Evolutionary conservation across 2,797 vertebrate species (phyloP).

Genomic region (Lycodopsis pacificus): DNA sequence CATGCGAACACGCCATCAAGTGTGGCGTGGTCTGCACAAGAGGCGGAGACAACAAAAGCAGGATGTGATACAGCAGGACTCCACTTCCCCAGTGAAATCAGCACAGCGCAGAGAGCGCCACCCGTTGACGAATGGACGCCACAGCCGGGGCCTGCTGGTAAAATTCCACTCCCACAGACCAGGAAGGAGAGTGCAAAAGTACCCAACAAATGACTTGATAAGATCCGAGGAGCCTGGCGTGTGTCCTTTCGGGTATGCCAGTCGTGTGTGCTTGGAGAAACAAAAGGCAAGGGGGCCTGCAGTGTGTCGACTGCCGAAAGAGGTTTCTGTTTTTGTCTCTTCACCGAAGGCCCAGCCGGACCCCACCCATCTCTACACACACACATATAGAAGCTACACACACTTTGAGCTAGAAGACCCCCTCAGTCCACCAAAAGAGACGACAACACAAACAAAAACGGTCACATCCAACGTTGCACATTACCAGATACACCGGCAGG

Average conservation of each 20-base stretch:
- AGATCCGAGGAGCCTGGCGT: constrained; percentile 38
- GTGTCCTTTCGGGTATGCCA: constrained; percentile 31
- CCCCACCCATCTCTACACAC: constrained; percentile 60
- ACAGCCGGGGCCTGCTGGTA: constrained; percentile 63
- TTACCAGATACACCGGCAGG: accelerated
- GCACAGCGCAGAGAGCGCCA: constrained; percentile 62
- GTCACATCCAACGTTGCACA: background rate
- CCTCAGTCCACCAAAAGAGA: background rate
- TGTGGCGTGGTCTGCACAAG: constrained; percentile 65
- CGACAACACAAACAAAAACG: background rate
- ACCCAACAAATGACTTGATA: constrained; percentile 48
- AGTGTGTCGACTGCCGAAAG: background rate
- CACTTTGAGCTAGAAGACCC: background rate
- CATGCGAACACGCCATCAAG: constrained; percentile 46
- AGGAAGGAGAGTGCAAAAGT: constrained; percentile 47
- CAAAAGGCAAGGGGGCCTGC: background rate
- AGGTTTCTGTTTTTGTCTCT: background rate
- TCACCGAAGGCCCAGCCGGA: constrained; percentile 25
- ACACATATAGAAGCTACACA: background rate
- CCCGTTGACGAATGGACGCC: constrained; percentile 33
- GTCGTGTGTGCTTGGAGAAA: constrained; percentile 8
- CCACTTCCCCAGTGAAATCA: constrained; percentile 53
- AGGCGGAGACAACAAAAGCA: constrained; percentile 76
- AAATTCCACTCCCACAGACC: constrained; percentile 80
- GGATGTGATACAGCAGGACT: constrained; percentile 78